These are phyloP conservation scores for Varanus komodoensis DNA, from an alignment of 2,113 vertebrate genomes.

Conservation along the genomic window DNA sequence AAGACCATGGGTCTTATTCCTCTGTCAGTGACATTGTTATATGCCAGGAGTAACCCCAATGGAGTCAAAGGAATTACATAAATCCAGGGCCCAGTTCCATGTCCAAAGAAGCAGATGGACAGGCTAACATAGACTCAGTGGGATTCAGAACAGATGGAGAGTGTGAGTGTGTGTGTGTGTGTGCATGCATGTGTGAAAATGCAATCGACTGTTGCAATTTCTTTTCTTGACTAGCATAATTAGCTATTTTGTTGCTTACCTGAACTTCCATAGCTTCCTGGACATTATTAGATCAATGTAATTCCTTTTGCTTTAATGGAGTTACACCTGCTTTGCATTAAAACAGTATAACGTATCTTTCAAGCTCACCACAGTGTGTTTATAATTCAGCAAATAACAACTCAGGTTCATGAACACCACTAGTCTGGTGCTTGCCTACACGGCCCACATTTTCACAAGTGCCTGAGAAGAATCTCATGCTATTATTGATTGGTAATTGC, in stretches of 20 bases:
- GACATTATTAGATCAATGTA: not conserved
- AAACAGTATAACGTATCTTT: constrained; percentile 14
- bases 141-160: not conserved
- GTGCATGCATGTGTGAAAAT: not conserved
- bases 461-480: constrained; percentile 23
- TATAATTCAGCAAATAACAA: not conserved
- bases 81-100: accelerated
- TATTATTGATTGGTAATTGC: not conserved
- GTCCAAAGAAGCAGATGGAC: constrained; percentile 7
- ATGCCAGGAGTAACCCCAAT: constrained; percentile 23
- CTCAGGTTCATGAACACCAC: not conserved
- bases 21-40: not conserved
- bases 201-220: not conserved
- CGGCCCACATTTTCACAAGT: constrained; percentile 1
- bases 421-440: constrained; percentile 9
- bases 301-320: constrained; percentile 7
- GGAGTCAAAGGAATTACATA: not conserved
- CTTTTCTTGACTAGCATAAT: not conserved
- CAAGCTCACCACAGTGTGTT: constrained; percentile 10
- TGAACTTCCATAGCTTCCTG: not conserved
- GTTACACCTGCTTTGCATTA: constrained; percentile 47
- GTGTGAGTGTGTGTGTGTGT: too few relatives aligned
- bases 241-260: not conserved
- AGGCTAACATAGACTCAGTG: not conserved
- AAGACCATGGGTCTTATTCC: constrained; percentile 29